Conservation (phyloP, 53 echinoderm and acorn worm species). For the Actinopyga echinites region DNA sequence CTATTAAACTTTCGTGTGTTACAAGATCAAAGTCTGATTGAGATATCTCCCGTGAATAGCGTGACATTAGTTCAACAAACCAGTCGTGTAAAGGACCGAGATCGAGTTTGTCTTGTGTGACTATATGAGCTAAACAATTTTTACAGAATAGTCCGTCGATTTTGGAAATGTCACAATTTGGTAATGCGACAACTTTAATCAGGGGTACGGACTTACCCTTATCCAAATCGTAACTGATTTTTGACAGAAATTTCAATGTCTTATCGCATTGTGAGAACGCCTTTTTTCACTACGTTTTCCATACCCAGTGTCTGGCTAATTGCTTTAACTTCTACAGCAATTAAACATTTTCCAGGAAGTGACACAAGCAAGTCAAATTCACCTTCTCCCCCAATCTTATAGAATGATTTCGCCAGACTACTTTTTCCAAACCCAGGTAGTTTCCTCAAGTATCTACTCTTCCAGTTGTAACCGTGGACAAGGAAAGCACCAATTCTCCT, state of each 20-base stretch:
- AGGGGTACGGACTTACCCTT: background rate
- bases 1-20: background rate
- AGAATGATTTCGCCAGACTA: background rate
- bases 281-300: background rate
- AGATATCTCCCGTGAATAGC: background rate
- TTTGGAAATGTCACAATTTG: background rate
- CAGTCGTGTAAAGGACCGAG: background rate
- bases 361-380: conserved; percentile 21
- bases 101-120: background rate
- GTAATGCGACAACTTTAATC: conserved; percentile 20
- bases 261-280: conserved; percentile 10
- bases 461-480: conserved; percentile 30
- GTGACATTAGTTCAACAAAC: background rate
- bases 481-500: background rate
- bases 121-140: background rate
- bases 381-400: background rate
- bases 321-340: conserved; percentile 29
- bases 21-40: background rate
- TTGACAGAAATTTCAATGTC: conserved; percentile 12
- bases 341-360: conserved; percentile 23
- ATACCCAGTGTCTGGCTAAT: background rate
- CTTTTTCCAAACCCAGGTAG: background rate
- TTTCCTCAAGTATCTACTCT: conserved; percentile 10
- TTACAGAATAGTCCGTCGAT: background rate
- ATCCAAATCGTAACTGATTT: background rate